A percentile compares a stretch with the other conserved stretches of the same genome.
These are phyloP conservation scores for Leptopilina clavipes DNA, from an alignment of 1,140 invertebrate species.

Conservation along the genomic window DNA sequence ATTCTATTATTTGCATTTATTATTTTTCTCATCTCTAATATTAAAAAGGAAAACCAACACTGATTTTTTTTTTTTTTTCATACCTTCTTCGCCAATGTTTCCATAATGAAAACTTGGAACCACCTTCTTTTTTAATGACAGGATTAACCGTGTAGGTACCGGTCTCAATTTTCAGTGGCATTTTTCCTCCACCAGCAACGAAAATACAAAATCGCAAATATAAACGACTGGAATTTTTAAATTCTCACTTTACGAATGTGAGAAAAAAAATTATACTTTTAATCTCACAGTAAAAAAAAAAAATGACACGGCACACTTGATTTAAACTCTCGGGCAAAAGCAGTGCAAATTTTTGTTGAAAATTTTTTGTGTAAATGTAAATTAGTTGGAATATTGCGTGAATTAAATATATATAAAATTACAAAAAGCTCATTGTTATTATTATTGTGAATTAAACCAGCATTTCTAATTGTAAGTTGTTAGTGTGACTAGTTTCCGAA, in stretches of 20 bases:
- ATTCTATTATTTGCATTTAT: neutral
- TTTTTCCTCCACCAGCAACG: conserved; percentile 52
- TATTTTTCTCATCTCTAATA: no score
- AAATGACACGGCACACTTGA: no score
- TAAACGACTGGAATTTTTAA: conserved; percentile 35
- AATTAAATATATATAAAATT: no score
- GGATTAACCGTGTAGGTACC: conserved; percentile 71
- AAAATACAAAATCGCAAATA: no score
- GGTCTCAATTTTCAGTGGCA: conserved; percentile 72
- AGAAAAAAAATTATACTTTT: no score
- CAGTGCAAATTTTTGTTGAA: no score
- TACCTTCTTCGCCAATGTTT: conserved; percentile 73
- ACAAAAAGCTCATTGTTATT: no score
- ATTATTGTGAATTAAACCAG: no score
- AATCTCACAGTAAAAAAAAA: no score
- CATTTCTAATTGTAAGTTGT: conserved; percentile 39
- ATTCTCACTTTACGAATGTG: no score
- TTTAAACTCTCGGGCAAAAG: neutral
- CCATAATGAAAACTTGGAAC: conserved; percentile 69
- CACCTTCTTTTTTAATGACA: conserved; percentile 61
- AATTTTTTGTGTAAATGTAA: no score
- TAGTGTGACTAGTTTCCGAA: conserved; percentile 57
- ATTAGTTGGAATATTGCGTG: no score
- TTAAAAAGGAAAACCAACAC: neutral
- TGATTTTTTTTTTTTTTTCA: neutral